phyloP scores from a whole-genome alignment of 37 sponge, comb jelly and placozoan genomes.

The Ianthella basta region DNA sequence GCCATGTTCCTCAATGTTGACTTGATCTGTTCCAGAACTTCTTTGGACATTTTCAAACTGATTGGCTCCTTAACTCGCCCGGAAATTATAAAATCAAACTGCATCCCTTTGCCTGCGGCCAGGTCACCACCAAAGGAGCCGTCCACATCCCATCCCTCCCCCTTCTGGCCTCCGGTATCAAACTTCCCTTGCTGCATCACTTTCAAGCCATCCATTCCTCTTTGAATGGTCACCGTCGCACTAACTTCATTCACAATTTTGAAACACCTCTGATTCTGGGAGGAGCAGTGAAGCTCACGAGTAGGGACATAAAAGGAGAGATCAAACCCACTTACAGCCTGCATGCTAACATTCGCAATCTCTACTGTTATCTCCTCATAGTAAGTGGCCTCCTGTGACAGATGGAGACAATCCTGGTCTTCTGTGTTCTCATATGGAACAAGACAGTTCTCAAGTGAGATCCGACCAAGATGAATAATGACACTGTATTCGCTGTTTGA shows the following conservation, averaged over 20 bases:
- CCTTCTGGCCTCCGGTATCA: background rate
- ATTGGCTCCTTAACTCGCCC: constrained; percentile 44
- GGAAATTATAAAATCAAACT: constrained; percentile 15
- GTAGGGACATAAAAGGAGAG: background rate
- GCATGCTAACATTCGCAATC: background rate
- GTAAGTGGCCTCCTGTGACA: background rate
- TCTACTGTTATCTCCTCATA: constrained; percentile 12
- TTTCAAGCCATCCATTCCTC: constrained; percentile 17
- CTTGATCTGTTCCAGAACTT: constrained; percentile 72
- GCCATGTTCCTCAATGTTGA: constrained; percentile 28
- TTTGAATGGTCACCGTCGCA: constrained; percentile 42
- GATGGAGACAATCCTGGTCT: background rate
- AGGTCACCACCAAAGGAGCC: constrained; percentile 15
- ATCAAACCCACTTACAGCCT: constrained; percentile 52
- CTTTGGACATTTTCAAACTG: constrained; percentile 59
- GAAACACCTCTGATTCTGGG: constrained; percentile 28
- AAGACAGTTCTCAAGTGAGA: constrained; percentile 64
- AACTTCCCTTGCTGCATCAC: background rate
- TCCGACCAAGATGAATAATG: constrained; percentile 82
- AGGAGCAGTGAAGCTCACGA: constrained; percentile 8
- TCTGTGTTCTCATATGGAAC: background rate
- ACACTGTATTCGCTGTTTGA: constrained; percentile 50
- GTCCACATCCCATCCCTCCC: background rate
- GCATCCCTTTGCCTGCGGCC: background rate
- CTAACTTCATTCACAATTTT: constrained; percentile 63